A percentile compares a stretch with the other conserved stretches of the same genome.
phyloP scores from a whole-genome alignment of 2,888 invertebrate genomes.

The Stegana nigrithorax region DNA sequence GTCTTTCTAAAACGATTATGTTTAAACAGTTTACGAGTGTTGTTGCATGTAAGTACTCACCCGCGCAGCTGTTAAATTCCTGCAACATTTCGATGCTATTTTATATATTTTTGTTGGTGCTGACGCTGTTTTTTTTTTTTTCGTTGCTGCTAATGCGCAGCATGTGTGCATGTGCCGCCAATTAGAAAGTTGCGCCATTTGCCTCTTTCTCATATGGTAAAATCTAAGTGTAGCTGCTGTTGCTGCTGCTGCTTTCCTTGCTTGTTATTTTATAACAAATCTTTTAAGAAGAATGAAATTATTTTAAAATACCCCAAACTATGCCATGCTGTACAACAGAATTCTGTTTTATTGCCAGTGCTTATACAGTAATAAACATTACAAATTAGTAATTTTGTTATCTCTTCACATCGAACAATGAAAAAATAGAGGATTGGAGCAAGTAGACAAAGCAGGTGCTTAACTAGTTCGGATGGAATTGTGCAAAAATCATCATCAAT shows the following conservation, averaged over 20 bases:
- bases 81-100: not conserved
- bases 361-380: no score
- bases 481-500: no score
- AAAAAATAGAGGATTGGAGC: no score
- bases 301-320: no score
- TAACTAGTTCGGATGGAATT: no score
- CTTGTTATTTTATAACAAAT: no score
- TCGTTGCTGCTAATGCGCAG: not conserved
- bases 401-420: no score
- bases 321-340: no score
- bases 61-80: constrained; percentile 9
- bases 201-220: not conserved
- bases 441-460: no score
- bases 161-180: constrained; percentile 8
- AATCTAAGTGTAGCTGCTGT: no score
- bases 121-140: not conserved
- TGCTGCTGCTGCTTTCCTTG: not conserved
- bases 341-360: no score
- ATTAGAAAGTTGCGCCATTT: constrained; percentile 5
- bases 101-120: not conserved
- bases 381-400: no score
- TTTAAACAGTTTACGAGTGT: constrained; percentile 13
- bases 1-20: constrained; percentile 15
- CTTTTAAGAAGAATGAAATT: not conserved
- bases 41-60: constrained; percentile 5